Evolutionary conservation across 2,888 invertebrate species (phyloP), one percentile per base, ranked within the genome.

Genomic region (Acanthosoma haemorrhoidale): DNA sequence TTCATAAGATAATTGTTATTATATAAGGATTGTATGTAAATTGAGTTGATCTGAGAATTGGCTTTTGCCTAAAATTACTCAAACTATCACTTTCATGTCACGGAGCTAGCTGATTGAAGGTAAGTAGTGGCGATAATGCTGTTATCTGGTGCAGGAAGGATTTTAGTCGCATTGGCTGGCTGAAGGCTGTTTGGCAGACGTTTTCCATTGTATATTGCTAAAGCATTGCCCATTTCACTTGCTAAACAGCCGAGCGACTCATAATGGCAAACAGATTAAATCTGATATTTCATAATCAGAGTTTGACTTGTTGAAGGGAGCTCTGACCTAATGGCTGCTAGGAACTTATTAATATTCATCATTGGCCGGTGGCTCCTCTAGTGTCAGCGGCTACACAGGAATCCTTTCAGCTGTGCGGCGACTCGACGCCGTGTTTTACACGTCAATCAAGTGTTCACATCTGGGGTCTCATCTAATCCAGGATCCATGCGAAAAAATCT

Each of bases 251-350:
- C n/a, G 29, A 25, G 4, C 18, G 3, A n/a, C 61, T 64, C 41
- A 39, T 64, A 38, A 25, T 31, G 39, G 39, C 25, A 18, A 25
- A 64, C 64, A 31, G 29, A 64, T 64, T 64, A 41, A 64, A 41
- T 41, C 39, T 64, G 64, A 64, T 64, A 64, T 64, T 41, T 41
- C 64, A 64, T 64, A 64, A 64, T 64, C 39, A 64, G 64, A 64
- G 64, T 64, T 64, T 64, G 64, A 64, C 64, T 64, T 64, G 64
- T 64, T 64, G 61, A 61, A 61, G 64, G 36, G 39, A 29, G 36
- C 16, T 2, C 38, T 5, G 51, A 25, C 51, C 32, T 51, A 51
- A 51, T 51, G 51, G 51, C 25, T 21, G 25, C 25, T 51, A 51
- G 25, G 25, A n/a, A 21, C 29, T 51, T 51, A 51, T 51, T 29